phyloP scores from a whole-genome alignment of 2,888 invertebrate species.

The Amblyjoppa proteus region DNA sequence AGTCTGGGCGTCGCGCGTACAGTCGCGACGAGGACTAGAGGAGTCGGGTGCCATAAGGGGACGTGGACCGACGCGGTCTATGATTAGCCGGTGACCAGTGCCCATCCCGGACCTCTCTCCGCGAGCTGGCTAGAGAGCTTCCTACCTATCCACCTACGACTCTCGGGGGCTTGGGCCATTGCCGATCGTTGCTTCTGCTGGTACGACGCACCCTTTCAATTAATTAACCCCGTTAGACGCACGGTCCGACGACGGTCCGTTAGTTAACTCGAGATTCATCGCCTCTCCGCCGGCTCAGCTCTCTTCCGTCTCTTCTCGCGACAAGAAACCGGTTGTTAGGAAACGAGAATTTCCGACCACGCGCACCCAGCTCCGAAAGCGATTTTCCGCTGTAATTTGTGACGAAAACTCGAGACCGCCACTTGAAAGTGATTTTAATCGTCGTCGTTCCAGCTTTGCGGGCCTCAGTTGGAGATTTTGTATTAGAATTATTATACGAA shows the following conservation, averaged over 20 bases:
- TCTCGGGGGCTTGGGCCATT: constrained; percentile 11
- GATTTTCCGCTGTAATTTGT: neutral
- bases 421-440: constrained; percentile 9
- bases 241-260: constrained; percentile 56
- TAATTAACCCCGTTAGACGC: constrained; percentile 77
- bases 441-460: neutral
- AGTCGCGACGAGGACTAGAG: constrained; percentile 64
- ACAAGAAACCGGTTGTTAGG: constrained; percentile 45
- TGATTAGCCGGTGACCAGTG: constrained; percentile 83
- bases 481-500: neutral
- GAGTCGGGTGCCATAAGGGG: constrained; percentile 81
- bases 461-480: neutral
- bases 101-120: constrained; percentile 66
- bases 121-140: constrained; percentile 30
- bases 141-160: constrained; percentile 55
- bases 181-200: constrained; percentile 61
- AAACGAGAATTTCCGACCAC: constrained; percentile 25
- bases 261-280: constrained; percentile 83
- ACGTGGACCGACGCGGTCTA: constrained; percentile 78
- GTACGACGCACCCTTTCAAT: constrained; percentile 82
- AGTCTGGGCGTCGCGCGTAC: constrained; percentile 59
- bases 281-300: constrained; percentile 65
- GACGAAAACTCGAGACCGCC: constrained; percentile 19
- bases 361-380: neutral
- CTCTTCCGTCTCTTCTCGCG: constrained; percentile 23